Base-by-base conservation (phyloP, 2,888 invertebrate genomes). In the Sphaeridia pumilis region DNA sequence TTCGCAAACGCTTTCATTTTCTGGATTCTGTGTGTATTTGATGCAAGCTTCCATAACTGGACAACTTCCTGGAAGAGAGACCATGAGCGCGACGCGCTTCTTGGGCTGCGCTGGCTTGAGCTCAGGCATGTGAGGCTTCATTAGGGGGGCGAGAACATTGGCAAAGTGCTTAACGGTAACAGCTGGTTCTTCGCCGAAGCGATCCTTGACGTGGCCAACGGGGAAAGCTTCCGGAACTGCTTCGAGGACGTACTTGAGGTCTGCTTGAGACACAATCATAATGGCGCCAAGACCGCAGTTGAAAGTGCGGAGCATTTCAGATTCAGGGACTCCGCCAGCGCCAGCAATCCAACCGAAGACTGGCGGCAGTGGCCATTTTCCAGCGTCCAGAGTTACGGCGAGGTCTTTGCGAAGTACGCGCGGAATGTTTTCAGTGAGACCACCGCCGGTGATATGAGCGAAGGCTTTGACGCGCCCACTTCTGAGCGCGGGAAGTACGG, bases 251-350 rank as follows among this genome's bases (percentile, higher is more conserved):
- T 73, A 72, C 0, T 75, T 69, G 58, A 77, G 76, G 28, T 81
- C 68, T 17, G 74, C 69, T 3, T 78, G 74, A 14, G 78, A 77
- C 7, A 85, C 83, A 35, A 97, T 77, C 44, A 90, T 70, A 22
- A 89, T 76, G 72, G 86, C 83, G 0, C 97, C 97, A 38, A 97
- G 76, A 1, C 97, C 97, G 72, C 94, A 95, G 73, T 98, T 98
- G 71, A 95, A 92, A 0, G 92, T 90, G 45, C 83, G 76, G 14
- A 89, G 74, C 83, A 98, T 81, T 69, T 93, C 88, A 52, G 74
- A 71, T 66, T 84, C 80, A 26, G 67, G 79, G 1, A 95, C 79
- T 45, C 66, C 67, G 76, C 84, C 82, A 65, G 77, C 76, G 36
- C 80, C 78, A 7, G 86, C 83, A 38, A 97, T 72, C 94, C 94